Percentiles rank a stretch among this genome's conserved stretches.
Conservation (phyloP, 2,888 invertebrate genomes). For the Boloria euphrosyne region DNA sequence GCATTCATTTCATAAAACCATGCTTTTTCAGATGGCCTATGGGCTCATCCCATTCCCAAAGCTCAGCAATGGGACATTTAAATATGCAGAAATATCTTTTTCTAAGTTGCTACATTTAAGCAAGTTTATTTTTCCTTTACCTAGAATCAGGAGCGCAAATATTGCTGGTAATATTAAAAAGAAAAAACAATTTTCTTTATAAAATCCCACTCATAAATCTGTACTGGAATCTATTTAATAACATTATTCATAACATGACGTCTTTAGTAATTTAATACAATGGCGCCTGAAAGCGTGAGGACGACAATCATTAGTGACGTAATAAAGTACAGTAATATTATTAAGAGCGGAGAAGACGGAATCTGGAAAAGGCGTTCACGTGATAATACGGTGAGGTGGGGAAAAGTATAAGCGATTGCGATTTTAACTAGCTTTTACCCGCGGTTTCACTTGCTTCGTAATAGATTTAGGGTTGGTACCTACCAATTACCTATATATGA, state of each 20-base stretch:
- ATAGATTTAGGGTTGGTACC: no score
- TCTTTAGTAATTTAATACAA: slow-evolving; percentile 42
- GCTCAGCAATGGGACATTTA: no score
- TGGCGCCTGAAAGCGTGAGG: slow-evolving; percentile 33
- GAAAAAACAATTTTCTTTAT: slow-evolving; percentile 2
- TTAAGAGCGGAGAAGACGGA: slow-evolving; percentile 43
- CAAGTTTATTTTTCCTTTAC: no score
- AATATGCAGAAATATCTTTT: no score
- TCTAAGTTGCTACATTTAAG: no score
- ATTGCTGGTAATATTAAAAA: background rate
- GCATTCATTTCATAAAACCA: no score
- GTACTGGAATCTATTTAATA: slow-evolving; percentile 29
- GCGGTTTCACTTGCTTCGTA: no score
- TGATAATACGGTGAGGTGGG: slow-evolving; percentile 34
- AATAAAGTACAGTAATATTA: slow-evolving; percentile 47
- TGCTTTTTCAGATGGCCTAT: no score
- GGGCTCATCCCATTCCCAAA: no score
- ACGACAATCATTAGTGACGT: slow-evolving; percentile 46
- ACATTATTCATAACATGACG: slow-evolving; percentile 38
- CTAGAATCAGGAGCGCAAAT: no score
- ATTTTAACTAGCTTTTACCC: background rate
- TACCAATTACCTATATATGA: no score
- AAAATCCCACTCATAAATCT: slow-evolving; percentile 23
- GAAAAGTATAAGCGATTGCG: slow-evolving; percentile 21
- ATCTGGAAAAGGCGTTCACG: slow-evolving; percentile 42